Percentiles rank a stretch among this genome's conserved stretches.
Evolutionary conservation across 2,888 invertebrate species (phyloP).

Genomic region (Nematopogon swammerdamellus): DNA sequence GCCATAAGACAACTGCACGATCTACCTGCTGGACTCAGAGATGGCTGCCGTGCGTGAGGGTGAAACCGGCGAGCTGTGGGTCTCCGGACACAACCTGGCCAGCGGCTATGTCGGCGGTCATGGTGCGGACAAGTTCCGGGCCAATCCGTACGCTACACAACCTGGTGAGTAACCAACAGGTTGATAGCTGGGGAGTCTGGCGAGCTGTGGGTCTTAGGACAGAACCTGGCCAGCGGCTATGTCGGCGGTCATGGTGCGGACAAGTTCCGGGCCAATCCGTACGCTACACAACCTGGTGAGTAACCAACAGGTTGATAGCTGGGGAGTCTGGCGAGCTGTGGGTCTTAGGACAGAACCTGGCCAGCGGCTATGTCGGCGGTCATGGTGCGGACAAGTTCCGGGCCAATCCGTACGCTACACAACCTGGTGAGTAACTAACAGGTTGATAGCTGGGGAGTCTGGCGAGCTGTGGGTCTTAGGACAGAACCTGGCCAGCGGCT

Average conservation of each 20-base stretch:
- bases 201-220: constrained; percentile 78
- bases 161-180: constrained; percentile 36
- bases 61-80: constrained; percentile 78
- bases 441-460: too few species aligned
- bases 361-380: constrained; percentile 76
- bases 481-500: constrained; percentile 74
- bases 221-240: constrained; percentile 78
- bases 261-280: constrained; percentile 72
- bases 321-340: constrained; percentile 80
- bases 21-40: constrained; percentile 76
- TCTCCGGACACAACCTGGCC: constrained; percentile 77
- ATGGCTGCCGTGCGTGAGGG: constrained; percentile 69
- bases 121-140: constrained; percentile 70
- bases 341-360: constrained; percentile 77
- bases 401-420: constrained; percentile 66
- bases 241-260: constrained; percentile 71
- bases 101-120: constrained; percentile 75
- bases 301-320: too few species aligned
- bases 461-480: constrained; percentile 85
- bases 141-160: constrained; percentile 66
- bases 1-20: constrained; percentile 75
- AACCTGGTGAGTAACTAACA: constrained; percentile 36
- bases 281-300: constrained; percentile 51
- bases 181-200: constrained; percentile 79
- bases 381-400: constrained; percentile 71